phyloP scores from a whole-genome alignment of 2,888 invertebrate genomes.

The Gonocerus acuteangulatus region DNA sequence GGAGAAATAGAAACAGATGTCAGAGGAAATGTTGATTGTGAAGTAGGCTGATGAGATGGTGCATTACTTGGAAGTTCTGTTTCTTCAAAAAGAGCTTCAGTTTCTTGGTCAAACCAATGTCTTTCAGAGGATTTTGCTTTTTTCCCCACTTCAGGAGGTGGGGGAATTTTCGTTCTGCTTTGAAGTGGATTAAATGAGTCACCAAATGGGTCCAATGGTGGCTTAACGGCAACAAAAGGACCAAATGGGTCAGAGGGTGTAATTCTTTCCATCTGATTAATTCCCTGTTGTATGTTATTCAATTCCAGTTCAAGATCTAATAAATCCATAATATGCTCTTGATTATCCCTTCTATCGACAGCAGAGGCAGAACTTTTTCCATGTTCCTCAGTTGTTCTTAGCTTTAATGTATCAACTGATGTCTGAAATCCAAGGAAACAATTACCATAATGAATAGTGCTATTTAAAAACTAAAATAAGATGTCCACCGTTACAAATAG shows the following conservation, averaged over 20 bases:
- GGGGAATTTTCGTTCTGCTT: slow-evolving; percentile 41
- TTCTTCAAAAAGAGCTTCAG: slow-evolving; percentile 46
- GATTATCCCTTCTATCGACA: slow-evolving; percentile 46
- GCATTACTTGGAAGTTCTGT: slow-evolving; percentile 41
- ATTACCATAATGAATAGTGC: too few relatives aligned
- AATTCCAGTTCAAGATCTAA: slow-evolving; percentile 82
- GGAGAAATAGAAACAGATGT: slow-evolving; percentile 27
- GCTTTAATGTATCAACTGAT: slow-evolving; percentile 31
- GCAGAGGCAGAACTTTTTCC: slow-evolving; percentile 27
- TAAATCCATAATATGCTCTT: slow-evolving; percentile 61
- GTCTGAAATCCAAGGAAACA: slow-evolving; percentile 24
- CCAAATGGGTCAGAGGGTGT: slow-evolving; percentile 61
- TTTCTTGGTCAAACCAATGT: slow-evolving; percentile 48
- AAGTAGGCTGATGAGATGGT: slow-evolving; percentile 14
- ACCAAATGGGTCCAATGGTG: slow-evolving; percentile 61
- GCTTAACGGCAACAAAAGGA: slow-evolving; percentile 50
- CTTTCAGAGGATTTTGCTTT: slow-evolving; percentile 38
- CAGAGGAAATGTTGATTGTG: slow-evolving; percentile 26
- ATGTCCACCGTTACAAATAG: too few relatives aligned
- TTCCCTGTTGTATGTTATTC: slow-evolving; percentile 74
- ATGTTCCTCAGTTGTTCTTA: slow-evolving; percentile 29
- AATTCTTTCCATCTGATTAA: slow-evolving; percentile 79
- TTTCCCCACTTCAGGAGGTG: slow-evolving; percentile 41
- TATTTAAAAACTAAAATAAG: too few relatives aligned
- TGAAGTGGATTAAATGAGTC: slow-evolving; percentile 58